A percentile compares a stretch with the other conserved stretches of the same genome.
Evolutionary conservation across 2,797 vertebrate genomes (phyloP).

Genomic region (Scomberomorus guttatus): DNA sequence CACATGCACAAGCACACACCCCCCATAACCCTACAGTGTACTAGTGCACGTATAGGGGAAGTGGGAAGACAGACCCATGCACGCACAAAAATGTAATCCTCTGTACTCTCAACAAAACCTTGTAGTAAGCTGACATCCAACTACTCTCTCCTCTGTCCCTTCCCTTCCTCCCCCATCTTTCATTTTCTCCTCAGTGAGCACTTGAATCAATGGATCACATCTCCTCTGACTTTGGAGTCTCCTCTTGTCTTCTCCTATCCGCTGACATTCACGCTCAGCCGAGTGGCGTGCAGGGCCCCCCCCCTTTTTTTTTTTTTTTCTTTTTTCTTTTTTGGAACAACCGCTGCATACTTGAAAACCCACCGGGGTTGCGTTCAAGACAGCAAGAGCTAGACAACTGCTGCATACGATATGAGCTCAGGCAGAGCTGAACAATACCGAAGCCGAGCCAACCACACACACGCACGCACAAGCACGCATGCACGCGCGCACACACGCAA

Average conservation of each 20-base stretch:
- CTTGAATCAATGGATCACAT: constrained; percentile 57
- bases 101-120: constrained; percentile 39
- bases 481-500: constrained; percentile 10
- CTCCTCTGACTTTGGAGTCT: constrained; percentile 55
- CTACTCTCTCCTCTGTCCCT: constrained; percentile 2
- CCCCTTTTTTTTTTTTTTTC: not conserved
- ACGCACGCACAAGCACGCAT: constrained; percentile 27
- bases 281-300: constrained; percentile 41
- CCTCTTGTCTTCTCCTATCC: constrained; percentile 41
- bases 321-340: constrained; percentile 55
- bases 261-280: constrained; percentile 61
- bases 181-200: constrained; percentile 46
- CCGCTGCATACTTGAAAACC: constrained; percentile 72
- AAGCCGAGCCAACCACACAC: constrained; percentile 41
- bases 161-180: constrained; percentile 20
- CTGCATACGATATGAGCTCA: constrained; percentile 63
- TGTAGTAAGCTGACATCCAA: constrained; percentile 32
- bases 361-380: constrained; percentile 58
- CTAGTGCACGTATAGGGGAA: not conserved
- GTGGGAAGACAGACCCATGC: constrained; percentile 13
- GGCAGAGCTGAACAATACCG: constrained; percentile 52
- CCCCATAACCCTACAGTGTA: not conserved
- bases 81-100: constrained; percentile 27
- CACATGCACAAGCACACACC: constrained; percentile 6
- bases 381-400: constrained; percentile 51